phyloP scores from a whole-genome alignment of 2,797 vertebrate species.

The Staurois parvus region DNA sequence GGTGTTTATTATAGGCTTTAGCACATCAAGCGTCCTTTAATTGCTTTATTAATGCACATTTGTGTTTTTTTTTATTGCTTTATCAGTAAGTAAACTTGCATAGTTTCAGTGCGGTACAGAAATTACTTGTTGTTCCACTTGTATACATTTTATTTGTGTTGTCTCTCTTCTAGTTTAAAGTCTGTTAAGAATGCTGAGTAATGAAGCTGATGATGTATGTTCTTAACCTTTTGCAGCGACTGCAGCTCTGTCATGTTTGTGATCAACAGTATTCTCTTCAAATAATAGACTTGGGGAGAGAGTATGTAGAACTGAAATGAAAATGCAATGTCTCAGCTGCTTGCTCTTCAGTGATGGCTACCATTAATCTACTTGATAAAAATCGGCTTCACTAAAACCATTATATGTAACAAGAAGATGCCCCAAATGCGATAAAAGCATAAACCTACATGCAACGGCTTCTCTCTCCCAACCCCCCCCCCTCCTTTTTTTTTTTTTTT shows the following conservation, averaged over 20 bases:
- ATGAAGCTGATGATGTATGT: slow-evolving; percentile 6
- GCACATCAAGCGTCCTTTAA: no score
- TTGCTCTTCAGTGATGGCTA: slow-evolving; percentile 4
- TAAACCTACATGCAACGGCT: neutral
- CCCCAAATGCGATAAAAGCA: neutral
- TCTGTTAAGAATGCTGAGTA: neutral
- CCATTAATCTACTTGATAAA: slow-evolving; percentile 42
- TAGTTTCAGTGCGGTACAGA: no score
- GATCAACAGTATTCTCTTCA: neutral
- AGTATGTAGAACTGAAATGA: neutral
- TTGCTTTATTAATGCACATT: no score
- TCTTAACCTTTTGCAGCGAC: neutral
- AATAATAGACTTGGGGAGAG: neutral
- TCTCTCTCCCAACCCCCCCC: no score
- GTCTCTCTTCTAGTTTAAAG: no score
- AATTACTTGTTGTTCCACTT: no score
- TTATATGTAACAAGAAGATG: neutral
- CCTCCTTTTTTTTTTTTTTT: no score
- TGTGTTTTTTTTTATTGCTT: no score
- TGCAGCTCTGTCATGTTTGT: neutral
- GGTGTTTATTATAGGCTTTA: no score
- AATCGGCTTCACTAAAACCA: slow-evolving; percentile 26
- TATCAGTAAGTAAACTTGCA: no score
- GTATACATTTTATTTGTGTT: no score
- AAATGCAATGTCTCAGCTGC: neutral